Conservation (phyloP, 2,113 vertebrate genomes). For the Abramis brama region DNA sequence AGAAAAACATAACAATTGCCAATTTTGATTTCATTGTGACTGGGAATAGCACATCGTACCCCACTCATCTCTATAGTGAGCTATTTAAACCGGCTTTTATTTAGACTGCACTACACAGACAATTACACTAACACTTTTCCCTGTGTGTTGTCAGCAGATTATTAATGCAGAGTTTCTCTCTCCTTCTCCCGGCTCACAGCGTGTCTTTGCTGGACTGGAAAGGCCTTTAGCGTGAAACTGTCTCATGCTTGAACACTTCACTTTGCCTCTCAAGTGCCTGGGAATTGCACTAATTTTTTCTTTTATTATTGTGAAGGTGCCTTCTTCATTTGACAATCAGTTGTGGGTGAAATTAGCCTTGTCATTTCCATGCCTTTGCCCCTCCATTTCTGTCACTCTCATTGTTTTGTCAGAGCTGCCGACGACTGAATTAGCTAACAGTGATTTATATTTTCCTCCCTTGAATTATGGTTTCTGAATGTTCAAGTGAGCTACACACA, state of each 20-base stretch:
- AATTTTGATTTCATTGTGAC: background rate
- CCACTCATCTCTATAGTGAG: background rate
- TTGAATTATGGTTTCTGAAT: conserved; percentile 19
- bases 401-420: conserved; percentile 2
- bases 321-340: conserved; percentile 46
- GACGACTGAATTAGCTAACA: conserved; percentile 34
- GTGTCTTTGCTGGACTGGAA: conserved; percentile 27
- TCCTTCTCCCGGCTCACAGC: conserved; percentile 5
- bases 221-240: conserved; percentile 25
- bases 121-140: conserved; percentile 24
- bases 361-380: conserved; percentile 5
- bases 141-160: conserved; percentile 19
- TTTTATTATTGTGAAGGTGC: conserved; percentile 23
- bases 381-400: background rate
- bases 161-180: background rate
- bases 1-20: too few relatives aligned
- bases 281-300: conserved; percentile 1
- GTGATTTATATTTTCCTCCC: conserved; percentile 50
- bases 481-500: conserved; percentile 4
- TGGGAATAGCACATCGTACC: background rate
- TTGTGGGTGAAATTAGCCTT: conserved; percentile 45
- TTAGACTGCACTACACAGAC: background rate
- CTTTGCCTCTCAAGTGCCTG: conserved; percentile 22
- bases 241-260: conserved; percentile 31
- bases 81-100: background rate